phyloP scores from a whole-genome alignment of 2,888 invertebrate species.

The Cyclophora punctaria region DNA sequence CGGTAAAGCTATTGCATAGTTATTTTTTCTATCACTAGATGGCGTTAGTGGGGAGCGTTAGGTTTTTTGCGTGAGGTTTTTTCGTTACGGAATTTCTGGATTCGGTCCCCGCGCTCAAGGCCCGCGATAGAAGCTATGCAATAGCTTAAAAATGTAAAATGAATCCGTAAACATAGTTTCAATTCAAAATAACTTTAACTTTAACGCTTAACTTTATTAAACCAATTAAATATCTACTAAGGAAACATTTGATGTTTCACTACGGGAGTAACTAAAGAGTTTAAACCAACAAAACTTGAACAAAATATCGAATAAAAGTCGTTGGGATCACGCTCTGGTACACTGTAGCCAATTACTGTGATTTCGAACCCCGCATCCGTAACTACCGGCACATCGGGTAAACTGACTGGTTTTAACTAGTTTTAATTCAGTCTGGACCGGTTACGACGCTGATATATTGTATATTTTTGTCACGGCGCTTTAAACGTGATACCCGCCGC shows the following conservation, averaged over 20 bases:
- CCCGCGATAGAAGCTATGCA: too few species aligned
- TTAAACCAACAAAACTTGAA: background rate
- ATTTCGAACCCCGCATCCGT: constrained; percentile 12
- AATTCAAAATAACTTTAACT: too few species aligned
- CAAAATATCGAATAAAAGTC: constrained; percentile 11
- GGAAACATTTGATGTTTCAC: too few species aligned
- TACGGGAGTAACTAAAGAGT: background rate
- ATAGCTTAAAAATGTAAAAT: too few species aligned
- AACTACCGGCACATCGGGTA: constrained; percentile 12
- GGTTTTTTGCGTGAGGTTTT: too few species aligned
- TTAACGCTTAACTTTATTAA: too few species aligned
- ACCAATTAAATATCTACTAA: background rate
- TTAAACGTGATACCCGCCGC: background rate
- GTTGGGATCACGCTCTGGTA: constrained; percentile 16
- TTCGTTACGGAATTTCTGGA: too few species aligned
- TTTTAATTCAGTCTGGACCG: constrained; percentile 5
- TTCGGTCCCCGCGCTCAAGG: too few species aligned
- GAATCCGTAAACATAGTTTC: too few species aligned
- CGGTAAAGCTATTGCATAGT: too few species aligned
- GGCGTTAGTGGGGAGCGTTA: too few species aligned
- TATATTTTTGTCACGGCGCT: background rate
- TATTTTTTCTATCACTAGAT: too few species aligned
- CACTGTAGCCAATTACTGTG: constrained; percentile 30
- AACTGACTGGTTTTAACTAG: constrained; percentile 11
- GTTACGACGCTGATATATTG: background rate